Evolutionary conservation across 1,140 invertebrate genomes (phyloP).

Genomic region (Cryptotermes secundus): DNA sequence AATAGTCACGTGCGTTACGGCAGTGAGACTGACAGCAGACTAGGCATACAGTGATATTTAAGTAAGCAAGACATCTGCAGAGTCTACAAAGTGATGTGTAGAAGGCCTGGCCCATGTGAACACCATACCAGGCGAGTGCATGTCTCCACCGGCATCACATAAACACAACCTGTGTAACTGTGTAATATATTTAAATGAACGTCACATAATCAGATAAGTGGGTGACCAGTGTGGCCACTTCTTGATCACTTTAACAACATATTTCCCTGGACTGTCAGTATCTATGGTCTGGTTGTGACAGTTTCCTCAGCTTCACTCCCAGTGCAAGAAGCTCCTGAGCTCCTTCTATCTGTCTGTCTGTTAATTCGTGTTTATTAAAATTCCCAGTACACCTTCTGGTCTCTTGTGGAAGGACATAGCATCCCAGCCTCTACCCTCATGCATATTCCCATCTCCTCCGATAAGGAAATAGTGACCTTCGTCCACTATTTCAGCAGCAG

Average conservation of each 20-base stretch:
- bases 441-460: slow-evolving; percentile 57
- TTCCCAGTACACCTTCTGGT: slow-evolving; percentile 68
- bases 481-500: slow-evolving; percentile 48
- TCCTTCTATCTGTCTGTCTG: not conserved
- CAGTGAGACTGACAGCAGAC: no score
- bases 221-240: slow-evolving; percentile 17
- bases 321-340: not conserved
- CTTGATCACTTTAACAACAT: not conserved
- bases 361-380: slow-evolving; percentile 45
- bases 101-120: no score
- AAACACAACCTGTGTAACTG: no score
- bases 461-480: slow-evolving; percentile 52
- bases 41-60: no score
- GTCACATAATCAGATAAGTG: no score
- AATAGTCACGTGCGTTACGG: no score
- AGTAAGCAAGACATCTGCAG: no score
- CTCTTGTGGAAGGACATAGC: slow-evolving; percentile 67
- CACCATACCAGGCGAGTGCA: no score
- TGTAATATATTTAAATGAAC: no score
- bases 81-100: no score
- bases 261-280: not conserved
- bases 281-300: not conserved
- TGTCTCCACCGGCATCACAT: no score
- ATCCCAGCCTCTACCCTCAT: slow-evolving; percentile 65
- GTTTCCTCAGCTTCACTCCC: slow-evolving; percentile 9